phyloP scores from a whole-genome alignment of 2,888 invertebrate genomes.

The Drosophila anomelani region DNA sequence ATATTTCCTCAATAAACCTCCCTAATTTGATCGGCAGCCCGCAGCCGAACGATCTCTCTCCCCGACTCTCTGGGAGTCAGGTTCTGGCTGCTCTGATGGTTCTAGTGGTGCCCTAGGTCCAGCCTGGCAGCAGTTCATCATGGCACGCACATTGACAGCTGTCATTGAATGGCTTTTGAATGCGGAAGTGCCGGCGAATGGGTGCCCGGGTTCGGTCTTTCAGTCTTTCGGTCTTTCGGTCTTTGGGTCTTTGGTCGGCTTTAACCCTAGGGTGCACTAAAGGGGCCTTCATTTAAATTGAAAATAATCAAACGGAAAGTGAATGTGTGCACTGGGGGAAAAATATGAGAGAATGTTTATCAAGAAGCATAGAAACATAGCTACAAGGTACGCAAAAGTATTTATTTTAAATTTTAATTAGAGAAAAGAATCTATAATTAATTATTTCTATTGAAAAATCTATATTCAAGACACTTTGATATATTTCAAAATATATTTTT shows the following conservation, averaged over 20 bases:
- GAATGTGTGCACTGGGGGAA: conserved; percentile 33
- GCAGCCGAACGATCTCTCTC: conserved; percentile 1
- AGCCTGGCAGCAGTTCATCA: conserved; percentile 65
- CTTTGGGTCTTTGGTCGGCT: conserved; percentile 5
- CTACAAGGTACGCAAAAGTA: too few species aligned
- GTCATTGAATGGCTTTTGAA: conserved; percentile 73
- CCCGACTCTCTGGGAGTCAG: conserved; percentile 2
- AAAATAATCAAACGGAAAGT: conserved; percentile 75
- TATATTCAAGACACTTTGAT: too few species aligned
- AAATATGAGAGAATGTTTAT: neutral
- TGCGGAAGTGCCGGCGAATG: conserved; percentile 71
- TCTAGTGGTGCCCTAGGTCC: conserved; percentile 17
- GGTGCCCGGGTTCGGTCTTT: conserved; percentile 24
- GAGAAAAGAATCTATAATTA: too few species aligned
- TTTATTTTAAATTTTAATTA: neutral
- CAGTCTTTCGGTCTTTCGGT: conserved; percentile 6
- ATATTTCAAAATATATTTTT: neutral
- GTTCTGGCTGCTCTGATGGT: neutral
- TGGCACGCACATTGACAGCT: conserved; percentile 78
- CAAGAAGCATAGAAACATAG: neutral
- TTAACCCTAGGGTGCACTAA: conserved; percentile 59
- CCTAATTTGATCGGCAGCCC: conserved; percentile 11
- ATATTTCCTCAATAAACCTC: conserved; percentile 10
- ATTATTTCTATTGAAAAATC: too few species aligned
- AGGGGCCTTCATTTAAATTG: conserved; percentile 79